Conservation (phyloP, 2,888 invertebrate species). For the Dicroscelio sp. region DNA sequence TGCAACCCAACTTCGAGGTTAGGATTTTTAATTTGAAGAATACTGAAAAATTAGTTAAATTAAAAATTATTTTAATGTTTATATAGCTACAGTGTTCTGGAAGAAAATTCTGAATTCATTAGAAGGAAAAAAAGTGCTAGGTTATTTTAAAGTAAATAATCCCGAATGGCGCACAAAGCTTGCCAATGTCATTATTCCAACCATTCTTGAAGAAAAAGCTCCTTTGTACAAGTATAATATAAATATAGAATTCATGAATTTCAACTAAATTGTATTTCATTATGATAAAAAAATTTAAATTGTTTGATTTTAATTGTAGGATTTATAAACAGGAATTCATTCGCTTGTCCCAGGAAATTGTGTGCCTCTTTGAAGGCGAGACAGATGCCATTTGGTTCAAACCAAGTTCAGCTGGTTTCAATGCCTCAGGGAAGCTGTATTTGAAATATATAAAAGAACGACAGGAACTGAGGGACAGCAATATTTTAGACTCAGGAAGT, state of each 20-base stretch:
- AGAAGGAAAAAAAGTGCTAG: conserved; percentile 29
- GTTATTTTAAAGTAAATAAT: conserved; percentile 29
- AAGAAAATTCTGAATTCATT: neutral
- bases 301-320: conserved; percentile 14
- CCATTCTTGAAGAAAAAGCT: conserved; percentile 3
- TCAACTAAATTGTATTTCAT: too few species aligned
- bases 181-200: neutral
- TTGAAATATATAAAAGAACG: conserved; percentile 31
- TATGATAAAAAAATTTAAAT: too few species aligned
- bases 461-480: too few species aligned
- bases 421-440: conserved; percentile 52
- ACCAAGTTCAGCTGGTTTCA: neutral
- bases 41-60: too few species aligned
- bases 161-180: conserved; percentile 46
- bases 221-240: conserved; percentile 27
- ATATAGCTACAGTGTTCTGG: too few species aligned
- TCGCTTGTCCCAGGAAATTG: conserved; percentile 20
- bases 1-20: too few species aligned
- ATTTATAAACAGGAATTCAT: conserved; percentile 41
- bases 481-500: too few species aligned
- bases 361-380: conserved; percentile 44
- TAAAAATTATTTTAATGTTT: too few species aligned
- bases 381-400: conserved; percentile 16
- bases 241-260: neutral
- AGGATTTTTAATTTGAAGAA: too few species aligned